A percentile compares a stretch with the other conserved stretches of the same genome.
phyloP scores from a whole-genome alignment of 1,140 invertebrate species.

The Periplaneta americana region DNA sequence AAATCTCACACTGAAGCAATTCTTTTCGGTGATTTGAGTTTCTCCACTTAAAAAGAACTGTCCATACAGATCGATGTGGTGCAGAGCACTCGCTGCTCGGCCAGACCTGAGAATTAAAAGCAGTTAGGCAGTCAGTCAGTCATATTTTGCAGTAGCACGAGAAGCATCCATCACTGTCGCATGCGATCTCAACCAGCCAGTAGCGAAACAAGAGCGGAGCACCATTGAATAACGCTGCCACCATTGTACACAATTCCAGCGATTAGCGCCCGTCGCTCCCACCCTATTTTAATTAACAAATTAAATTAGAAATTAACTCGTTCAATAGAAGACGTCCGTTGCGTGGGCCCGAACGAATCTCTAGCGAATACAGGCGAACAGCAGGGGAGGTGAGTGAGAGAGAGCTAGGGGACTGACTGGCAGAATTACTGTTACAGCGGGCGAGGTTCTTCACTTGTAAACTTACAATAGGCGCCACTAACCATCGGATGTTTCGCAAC shows the following conservation, averaged over 20 bases:
- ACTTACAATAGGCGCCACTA: background rate
- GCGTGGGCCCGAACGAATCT: background rate
- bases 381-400: background rate
- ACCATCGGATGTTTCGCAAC: background rate
- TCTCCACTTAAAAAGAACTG: no score
- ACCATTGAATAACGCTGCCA: background rate
- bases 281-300: conserved; percentile 17
- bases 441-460: background rate
- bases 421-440: background rate
- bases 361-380: no score
- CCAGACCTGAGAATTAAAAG: no score
- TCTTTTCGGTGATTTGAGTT: no score
- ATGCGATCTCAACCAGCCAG: background rate
- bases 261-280: background rate
- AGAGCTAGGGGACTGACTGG: background rate
- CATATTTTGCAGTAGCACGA: no score
- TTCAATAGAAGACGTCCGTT: conserved; percentile 12
- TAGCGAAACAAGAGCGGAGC: background rate
- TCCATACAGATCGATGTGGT: no score
- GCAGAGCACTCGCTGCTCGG: no score
- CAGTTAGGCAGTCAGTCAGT: no score
- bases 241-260: background rate
- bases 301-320: conserved; percentile 19
- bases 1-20: no score
- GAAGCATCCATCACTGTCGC: background rate